Base-by-base conservation (phyloP, 2,113 vertebrate species). In the Artemisiospiza belli region DNA sequence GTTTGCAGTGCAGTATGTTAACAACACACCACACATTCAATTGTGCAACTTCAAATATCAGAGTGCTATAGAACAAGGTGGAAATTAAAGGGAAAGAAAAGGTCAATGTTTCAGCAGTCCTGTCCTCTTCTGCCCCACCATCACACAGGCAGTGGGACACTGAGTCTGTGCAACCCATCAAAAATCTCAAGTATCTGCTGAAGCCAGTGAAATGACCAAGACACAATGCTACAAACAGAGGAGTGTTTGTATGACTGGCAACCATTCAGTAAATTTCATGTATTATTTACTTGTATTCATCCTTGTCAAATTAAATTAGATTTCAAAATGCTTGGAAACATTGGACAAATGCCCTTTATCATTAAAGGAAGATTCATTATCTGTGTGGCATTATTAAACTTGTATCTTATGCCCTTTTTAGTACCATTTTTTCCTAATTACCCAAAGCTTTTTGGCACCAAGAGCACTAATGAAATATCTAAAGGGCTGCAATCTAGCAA, bases 341-440 rank as follows among this genome's bases (percentile, higher is more conserved):
- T 64, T 83, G 39, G 62, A 83, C 66, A 95, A 95, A 64, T 89
- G 91, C 84, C 79, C 51, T 95, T 41, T 76, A 82, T 47, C 9
- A 83, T 93, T 93, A 86, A 70, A 58, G 51, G 47, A 88, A 82
- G 55, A 88, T 86, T 91, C 87, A 87, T 77, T 84, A 61, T 64
- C 74, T 69, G 41, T 16, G 47, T 78, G 90, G 24, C n/a, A 79
- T 78, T 95, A 93, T 95, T 95, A 78, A 87, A 92, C 25, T 94
- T 83, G 9, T 27, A 62, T 92, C 85, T 92, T 72, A 39, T 13
- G 72, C 24, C 21, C 52, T 83, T 85, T 90, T 28, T 66, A 68
- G 46, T 64, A 92, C 63, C 55, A 80, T 35, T 81, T 84, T 94
- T 84, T 47, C 3, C 1, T 58, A 74, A 94, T 96, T 94, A 92